Evolutionary conservation across 1,140 invertebrate species (phyloP).

Genomic region (Heterodera carotae): DNA sequence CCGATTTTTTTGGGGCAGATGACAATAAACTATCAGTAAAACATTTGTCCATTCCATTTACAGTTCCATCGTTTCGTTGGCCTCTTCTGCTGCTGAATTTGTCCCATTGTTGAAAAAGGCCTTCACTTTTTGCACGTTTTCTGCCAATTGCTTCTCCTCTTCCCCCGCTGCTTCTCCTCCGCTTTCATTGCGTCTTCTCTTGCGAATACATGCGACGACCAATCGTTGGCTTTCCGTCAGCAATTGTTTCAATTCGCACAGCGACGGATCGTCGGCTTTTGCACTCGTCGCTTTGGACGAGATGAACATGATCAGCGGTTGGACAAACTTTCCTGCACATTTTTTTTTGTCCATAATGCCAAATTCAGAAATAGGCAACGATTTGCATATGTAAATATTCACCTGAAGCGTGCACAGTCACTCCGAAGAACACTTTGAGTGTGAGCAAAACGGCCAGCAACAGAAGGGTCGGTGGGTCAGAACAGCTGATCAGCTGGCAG

Average conservation of each 20-base stretch:
- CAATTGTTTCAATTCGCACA: constrained; percentile 16
- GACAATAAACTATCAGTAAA: too few relatives aligned
- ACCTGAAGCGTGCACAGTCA: constrained; percentile 35
- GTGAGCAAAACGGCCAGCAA: constrained; percentile 24
- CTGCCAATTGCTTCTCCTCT: not conserved
- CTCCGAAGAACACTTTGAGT: constrained; percentile 9
- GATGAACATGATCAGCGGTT: constrained; percentile 27
- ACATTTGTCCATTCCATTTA: not conserved
- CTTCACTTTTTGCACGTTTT: not conserved
- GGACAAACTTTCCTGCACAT: constrained; percentile 31
- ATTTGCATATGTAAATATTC: not conserved
- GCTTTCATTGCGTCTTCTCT: not conserved
- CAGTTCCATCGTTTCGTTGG: not conserved
- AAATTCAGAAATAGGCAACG: not conserved
- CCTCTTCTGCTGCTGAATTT: not conserved
- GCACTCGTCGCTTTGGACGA: not conserved
- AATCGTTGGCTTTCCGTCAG: constrained; percentile 31
- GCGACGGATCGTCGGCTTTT: not conserved
- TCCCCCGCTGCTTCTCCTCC: not conserved
- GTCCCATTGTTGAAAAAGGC: not conserved
- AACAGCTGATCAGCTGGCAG: constrained; percentile 7
- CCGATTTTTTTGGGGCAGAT: too few relatives aligned
- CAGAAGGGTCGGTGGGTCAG: constrained; percentile 14
- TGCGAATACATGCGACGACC: constrained; percentile 28
- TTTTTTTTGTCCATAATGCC: too few relatives aligned